These are phyloP conservation scores for Heterohyrax brucei DNA, from an alignment of 2,797 vertebrate genomes.

Conservation along the genomic window DNA sequence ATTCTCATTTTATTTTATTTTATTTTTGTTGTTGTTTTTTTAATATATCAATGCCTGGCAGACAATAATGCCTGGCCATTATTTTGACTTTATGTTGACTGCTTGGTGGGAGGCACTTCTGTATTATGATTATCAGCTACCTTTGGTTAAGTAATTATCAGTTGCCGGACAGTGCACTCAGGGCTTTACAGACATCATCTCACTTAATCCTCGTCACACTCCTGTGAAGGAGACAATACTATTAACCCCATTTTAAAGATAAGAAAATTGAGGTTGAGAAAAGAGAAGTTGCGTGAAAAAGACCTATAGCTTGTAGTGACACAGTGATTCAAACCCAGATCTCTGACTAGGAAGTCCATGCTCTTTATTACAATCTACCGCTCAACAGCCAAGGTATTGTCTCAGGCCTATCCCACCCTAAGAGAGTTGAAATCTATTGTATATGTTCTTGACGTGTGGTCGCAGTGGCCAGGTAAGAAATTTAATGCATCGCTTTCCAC, in stretches of 20 bases:
- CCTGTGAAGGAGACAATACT: constrained; percentile 5
- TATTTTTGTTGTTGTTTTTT: neutral
- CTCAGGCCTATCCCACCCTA: constrained; percentile 24
- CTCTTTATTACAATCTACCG: constrained; percentile 3
- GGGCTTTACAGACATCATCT: constrained; percentile 26
- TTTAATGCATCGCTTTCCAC: constrained; percentile 29
- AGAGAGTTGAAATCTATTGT: constrained; percentile 62
- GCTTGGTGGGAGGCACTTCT: constrained; percentile 49
- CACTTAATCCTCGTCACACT: constrained; percentile 55
- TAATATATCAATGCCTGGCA: constrained; percentile 32
- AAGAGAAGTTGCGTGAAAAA: constrained; percentile 51
- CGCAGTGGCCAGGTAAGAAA: constrained; percentile 39
- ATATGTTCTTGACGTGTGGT: neutral
- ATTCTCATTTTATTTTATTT: constrained; percentile 23
- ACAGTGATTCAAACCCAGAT: constrained; percentile 38
- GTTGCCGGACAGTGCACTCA: constrained; percentile 11
- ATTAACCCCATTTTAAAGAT: constrained; percentile 55
- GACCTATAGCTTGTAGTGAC: neutral
- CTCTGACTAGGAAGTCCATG: constrained; percentile 12
- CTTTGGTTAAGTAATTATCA: constrained; percentile 18
- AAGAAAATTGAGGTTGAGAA: constrained; percentile 44
- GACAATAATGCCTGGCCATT: constrained; percentile 36
- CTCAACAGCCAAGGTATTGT: neutral
- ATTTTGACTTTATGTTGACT: constrained; percentile 43
- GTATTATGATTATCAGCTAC: constrained; percentile 6